Conservation (phyloP, 1,140 invertebrate species). For the Uloborus diversus region DNA sequence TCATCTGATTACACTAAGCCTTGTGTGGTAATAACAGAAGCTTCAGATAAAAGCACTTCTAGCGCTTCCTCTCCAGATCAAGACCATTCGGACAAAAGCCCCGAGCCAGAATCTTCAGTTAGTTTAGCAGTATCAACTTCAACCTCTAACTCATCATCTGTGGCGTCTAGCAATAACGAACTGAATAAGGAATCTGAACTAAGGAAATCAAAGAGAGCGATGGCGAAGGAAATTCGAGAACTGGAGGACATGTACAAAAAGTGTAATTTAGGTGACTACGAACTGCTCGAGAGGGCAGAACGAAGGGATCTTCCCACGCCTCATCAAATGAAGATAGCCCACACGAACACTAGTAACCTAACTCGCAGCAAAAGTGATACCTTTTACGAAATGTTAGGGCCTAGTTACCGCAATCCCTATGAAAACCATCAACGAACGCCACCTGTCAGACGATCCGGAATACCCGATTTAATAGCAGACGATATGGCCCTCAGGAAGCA, state of each 20-base stretch:
- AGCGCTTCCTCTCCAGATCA: neutral
- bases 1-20: neutral
- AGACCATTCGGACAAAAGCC: slow-evolving; percentile 3
- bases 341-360: neutral
- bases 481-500: slow-evolving; percentile 82
- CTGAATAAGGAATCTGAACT: neutral
- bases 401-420: slow-evolving; percentile 10
- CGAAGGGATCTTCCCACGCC: slow-evolving; percentile 75
- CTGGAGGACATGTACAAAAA: slow-evolving; percentile 85
- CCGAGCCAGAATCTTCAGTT: slow-evolving; percentile 14
- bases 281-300: slow-evolving; percentile 79
- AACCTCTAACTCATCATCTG: slow-evolving; percentile 6
- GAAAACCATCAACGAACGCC: slow-evolving; percentile 61
- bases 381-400: neutral
- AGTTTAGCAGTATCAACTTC: slow-evolving; percentile 14
- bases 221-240: slow-evolving; percentile 87
- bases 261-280: slow-evolving; percentile 80
- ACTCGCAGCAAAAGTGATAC: slow-evolving; percentile 22
- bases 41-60: neutral
- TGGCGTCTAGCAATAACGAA: slow-evolving; percentile 3
- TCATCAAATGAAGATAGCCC: slow-evolving; percentile 60
- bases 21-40: slow-evolving; percentile 6
- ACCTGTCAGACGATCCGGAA: slow-evolving; percentile 63
- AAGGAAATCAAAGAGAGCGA: slow-evolving; percentile 61
- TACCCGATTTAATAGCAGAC: slow-evolving; percentile 75